A percentile compares a stretch with the other conserved stretches of the same genome.
These are phyloP conservation scores for Procambarus clarkii DNA, from an alignment of 1,140 invertebrate species.

Conservation along the genomic window DNA sequence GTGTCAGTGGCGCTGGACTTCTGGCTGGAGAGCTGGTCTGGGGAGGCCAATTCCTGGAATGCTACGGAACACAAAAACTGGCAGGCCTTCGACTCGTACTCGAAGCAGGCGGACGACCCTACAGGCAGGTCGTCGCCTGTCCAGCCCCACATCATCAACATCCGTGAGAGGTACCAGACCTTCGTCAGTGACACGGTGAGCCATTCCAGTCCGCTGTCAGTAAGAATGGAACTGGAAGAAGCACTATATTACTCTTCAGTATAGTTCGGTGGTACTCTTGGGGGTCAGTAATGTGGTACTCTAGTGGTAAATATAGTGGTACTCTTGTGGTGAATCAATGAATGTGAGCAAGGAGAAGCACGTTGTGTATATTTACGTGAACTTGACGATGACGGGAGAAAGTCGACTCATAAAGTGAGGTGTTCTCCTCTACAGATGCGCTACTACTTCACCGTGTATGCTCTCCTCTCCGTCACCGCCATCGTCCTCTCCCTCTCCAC, in stretches of 20 bases:
- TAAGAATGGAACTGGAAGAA: no score
- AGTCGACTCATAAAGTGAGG: no score
- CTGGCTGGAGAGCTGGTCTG: constrained; percentile 82
- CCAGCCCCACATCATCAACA: background rate
- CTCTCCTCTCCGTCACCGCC: constrained; percentile 78
- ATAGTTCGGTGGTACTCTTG: no score
- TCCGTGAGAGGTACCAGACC: constrained; percentile 11
- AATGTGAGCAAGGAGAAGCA: no score
- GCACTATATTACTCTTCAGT: no score
- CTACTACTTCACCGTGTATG: constrained; percentile 80
- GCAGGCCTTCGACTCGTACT: background rate
- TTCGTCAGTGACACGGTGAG: constrained; percentile 39
- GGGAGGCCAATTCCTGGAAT: constrained; percentile 29
- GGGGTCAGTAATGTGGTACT: no score
- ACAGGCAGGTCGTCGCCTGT: background rate
- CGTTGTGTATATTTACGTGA: no score
- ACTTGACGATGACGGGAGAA: no score
- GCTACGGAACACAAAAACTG: background rate
- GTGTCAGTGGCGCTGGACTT: constrained; percentile 81
- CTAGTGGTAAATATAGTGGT: no score
- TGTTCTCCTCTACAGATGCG: constrained; percentile 64
- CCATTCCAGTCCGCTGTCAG: no score
- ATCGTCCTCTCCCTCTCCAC: constrained; percentile 80
- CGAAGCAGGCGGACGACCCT: background rate
- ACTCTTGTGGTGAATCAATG: no score